A percentile compares a stretch with the other conserved stretches of the same genome.
phyloP scores from a whole-genome alignment of 1,140 invertebrate genomes.

The Lethrus apterus region DNA sequence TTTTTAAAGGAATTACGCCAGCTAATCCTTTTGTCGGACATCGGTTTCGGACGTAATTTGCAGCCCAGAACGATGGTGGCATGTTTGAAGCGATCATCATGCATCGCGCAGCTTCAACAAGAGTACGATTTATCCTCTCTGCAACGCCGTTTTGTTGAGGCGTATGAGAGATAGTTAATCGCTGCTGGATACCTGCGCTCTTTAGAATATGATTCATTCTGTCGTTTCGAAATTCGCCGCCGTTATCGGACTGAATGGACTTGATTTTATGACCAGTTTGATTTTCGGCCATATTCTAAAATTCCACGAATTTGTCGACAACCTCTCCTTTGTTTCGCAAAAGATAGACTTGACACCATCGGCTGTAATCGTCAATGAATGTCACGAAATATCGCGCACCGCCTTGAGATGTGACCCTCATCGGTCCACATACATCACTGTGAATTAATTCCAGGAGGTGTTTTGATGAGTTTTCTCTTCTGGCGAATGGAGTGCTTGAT shows the following conservation, averaged over 20 bases:
- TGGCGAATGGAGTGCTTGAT: too few relatives aligned
- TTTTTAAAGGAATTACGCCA: neutral
- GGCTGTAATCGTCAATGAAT: conserved; percentile 38
- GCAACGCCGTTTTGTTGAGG: conserved; percentile 19
- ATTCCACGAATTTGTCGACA: conserved; percentile 2
- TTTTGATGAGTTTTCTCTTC: too few relatives aligned
- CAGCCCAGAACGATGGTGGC: conserved; percentile 23
- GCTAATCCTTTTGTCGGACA: neutral
- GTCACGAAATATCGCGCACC: conserved; percentile 28
- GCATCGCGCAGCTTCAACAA: conserved; percentile 12
- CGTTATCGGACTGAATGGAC: conserved; percentile 6
- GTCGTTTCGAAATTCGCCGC: conserved; percentile 9
- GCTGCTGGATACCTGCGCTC: conserved; percentile 17
- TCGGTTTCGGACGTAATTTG: conserved; percentile 4
- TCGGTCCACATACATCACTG: conserved; percentile 24
- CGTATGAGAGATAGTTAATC: conserved; percentile 19
- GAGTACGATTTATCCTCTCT: conserved; percentile 13
- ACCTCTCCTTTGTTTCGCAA: conserved; percentile 9
- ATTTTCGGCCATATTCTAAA: neutral
- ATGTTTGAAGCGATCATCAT: conserved; percentile 4
- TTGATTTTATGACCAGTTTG: conserved; percentile 11
- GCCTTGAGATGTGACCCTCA: conserved; percentile 15
- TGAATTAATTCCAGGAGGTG: conserved; percentile 44
- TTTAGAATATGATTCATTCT: conserved; percentile 7
- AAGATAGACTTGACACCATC: conserved; percentile 25